Evolutionary conservation across 23 tunicate genomes (phyloP), one percentile per base, ranked within the genome.

Genomic region (Clavelina lepadiformis): DNA sequence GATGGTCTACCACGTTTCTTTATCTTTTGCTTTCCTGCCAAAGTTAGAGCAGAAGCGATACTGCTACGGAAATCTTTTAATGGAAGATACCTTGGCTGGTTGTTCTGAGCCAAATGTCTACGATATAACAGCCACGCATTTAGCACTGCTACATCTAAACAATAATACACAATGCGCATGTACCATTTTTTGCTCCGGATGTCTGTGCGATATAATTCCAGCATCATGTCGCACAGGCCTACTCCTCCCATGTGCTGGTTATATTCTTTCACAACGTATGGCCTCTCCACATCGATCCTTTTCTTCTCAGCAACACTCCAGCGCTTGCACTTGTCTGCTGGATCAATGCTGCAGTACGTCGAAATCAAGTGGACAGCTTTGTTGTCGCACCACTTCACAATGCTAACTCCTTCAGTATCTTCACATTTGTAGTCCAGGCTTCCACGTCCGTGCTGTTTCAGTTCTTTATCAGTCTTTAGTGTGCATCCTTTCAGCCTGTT

Each of bases 191-290:
- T 63, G 23, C 69, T 63, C 27, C 69, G 37, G 50, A 63, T 63
- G 69, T 29, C 65, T 24, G 65, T 59, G n/a, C 65, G 35, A 28
- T 59, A 59, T 26, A 59, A 28, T 59, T 59, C 69, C 28, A 11
- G 5, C 69, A 63, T 35, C 51, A 63, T 63, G 69, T 63, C 69
- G 27, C 69, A 63, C 23, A 63, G 51, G 51, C 38, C 69, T 6
- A 63, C 69, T 35, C 69, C 69, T 35, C 69, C 69, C 69, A 63
- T 63, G 28, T 35, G 69, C 23, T 63, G 50, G 23, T 23, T 63
- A 29, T 37, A 63, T 37, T 63, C 69, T 37, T 63, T 63, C 7
- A 63, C 69, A 63, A 63, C 38, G 28, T 63, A 28, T 13, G 51
- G 69, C 51, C 69, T 35, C 23, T 35, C 69, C 5, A 63, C 51